These are phyloP conservation scores for Allolobophora icterica DNA, from an alignment of 2,888 invertebrate genomes.

Conservation along the genomic window DNA sequence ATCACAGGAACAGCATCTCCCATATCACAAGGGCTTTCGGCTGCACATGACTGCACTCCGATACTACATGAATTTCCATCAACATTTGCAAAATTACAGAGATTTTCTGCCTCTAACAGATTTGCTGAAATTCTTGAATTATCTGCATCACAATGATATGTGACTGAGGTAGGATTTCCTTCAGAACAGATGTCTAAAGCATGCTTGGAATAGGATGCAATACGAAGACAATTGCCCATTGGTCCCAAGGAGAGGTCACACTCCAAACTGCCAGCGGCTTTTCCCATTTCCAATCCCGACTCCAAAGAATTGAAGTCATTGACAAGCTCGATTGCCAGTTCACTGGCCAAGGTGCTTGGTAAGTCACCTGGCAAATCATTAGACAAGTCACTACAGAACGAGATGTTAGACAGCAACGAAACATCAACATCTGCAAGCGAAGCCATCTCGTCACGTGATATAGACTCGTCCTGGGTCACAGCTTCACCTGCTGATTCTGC, in stretches of 20 bases:
- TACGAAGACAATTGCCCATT: neutral
- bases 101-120: neutral
- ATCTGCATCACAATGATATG: neutral
- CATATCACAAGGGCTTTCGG: neutral
- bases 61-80: neutral
- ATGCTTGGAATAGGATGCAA: neutral
- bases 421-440: neutral
- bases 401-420: conserved; percentile 19
- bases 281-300: neutral
- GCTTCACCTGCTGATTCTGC: neutral
- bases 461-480: neutral
- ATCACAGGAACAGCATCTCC: neutral
- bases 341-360: neutral
- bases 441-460: neutral
- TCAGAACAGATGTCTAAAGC: neutral
- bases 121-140: neutral
- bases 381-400: conserved; percentile 17
- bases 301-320: neutral
- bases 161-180: neutral
- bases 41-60: neutral
- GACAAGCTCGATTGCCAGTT: conserved; percentile 2
- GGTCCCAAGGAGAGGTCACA: neutral
- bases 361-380: conserved; percentile 6
- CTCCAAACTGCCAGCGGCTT: neutral
- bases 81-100: neutral